phyloP scores from a whole-genome alignment of 1,140 invertebrate genomes.

The Conus betulinus region DNA sequence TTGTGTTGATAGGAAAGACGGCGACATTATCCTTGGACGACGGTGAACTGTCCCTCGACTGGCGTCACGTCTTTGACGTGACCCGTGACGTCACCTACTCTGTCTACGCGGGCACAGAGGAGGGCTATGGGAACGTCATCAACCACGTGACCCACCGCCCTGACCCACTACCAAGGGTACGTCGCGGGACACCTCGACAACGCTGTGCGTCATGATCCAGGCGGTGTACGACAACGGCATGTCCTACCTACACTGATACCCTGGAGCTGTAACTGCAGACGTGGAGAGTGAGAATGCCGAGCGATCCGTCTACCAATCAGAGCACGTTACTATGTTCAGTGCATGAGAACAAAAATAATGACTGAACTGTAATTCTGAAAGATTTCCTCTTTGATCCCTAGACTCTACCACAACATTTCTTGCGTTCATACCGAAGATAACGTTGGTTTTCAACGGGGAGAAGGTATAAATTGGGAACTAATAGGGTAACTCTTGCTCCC shows the following conservation, averaged over 20 bases:
- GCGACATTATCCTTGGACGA: neutral
- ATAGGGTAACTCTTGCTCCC: too few species aligned
- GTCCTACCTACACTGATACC: neutral
- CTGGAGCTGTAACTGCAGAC: neutral
- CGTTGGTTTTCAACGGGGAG: too few species aligned
- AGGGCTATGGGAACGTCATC: slow-evolving; percentile 31
- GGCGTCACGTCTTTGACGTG: slow-evolving; percentile 6
- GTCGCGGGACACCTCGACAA: neutral
- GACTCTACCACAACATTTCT: too few species aligned
- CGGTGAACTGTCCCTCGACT: neutral
- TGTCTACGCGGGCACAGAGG: slow-evolving; percentile 6
- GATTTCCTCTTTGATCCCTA: too few species aligned
- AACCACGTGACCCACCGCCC: slow-evolving; percentile 20
- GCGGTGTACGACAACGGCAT: slow-evolving; percentile 13
- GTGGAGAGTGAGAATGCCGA: too few species aligned
- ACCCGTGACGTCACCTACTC: slow-evolving; percentile 16
- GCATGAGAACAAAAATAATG: too few species aligned
- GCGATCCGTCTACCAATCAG: too few species aligned
- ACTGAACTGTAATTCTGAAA: too few species aligned
- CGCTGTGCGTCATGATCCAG: neutral
- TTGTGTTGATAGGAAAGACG: neutral
- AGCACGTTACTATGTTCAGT: too few species aligned
- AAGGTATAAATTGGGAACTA: too few species aligned
- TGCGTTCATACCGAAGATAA: too few species aligned
- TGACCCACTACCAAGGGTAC: neutral